A percentile compares a stretch with the other conserved stretches of the same genome.
Conservation (phyloP, 2,797 vertebrate genomes). For the Sarcoramphus papa region DNA sequence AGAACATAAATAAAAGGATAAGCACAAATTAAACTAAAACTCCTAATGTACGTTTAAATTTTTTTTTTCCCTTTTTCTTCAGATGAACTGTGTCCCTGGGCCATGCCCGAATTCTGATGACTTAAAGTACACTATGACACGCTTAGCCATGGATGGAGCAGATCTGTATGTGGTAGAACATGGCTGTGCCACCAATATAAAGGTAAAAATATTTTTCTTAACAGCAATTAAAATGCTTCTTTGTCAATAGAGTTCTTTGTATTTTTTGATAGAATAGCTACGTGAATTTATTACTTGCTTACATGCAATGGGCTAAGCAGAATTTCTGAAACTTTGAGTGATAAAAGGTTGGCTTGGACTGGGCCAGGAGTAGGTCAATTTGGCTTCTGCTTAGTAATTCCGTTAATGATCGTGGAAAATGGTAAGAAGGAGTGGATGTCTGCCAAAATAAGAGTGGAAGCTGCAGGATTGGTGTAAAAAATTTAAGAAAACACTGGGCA, state of each 20-base stretch:
- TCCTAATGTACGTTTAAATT: neutral
- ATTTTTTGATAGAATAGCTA: neutral
- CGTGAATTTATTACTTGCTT: neutral
- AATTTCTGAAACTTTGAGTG: neutral
- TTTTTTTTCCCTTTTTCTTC: neutral
- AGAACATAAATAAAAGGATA: neutral
- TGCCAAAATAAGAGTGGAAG: neutral
- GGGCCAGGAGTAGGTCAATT: neutral
- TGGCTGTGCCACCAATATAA: constrained; percentile 92
- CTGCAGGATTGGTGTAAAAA: neutral
- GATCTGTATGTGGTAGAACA: constrained; percentile 94
- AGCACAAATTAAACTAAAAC: neutral
- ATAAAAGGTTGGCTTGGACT: neutral
- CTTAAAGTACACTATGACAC: constrained; percentile 96
- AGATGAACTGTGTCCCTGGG: constrained; percentile 83
- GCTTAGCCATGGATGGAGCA: constrained; percentile 88
- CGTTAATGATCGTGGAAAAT: neutral
- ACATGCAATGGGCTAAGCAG: neutral
- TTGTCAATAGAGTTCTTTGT: neutral
- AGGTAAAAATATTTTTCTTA: constrained; percentile 70
- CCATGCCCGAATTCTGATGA: constrained; percentile 93
- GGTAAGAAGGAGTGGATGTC: neutral
- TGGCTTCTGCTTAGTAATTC: neutral
- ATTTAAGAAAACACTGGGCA: neutral
- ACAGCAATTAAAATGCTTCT: neutral